Evolutionary conservation across 2,888 invertebrate species (phyloP).

Genomic region (Incurvaria masculella): DNA sequence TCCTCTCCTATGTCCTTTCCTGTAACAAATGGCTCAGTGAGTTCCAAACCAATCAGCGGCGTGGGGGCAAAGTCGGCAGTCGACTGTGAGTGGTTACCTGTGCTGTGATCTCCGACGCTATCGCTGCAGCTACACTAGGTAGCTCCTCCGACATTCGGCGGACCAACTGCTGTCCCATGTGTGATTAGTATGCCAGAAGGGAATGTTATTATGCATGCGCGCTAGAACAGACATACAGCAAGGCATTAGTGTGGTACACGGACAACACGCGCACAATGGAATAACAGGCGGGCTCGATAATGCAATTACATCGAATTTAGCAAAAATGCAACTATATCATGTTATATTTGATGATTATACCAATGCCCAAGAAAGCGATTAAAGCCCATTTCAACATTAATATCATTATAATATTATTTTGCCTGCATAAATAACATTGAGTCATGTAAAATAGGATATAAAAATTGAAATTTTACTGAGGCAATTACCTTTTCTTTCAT

Average conservation of each 20-base stretch:
- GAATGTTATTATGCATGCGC: conserved; percentile 57
- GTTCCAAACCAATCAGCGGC: neutral
- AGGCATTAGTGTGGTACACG: conserved; percentile 38
- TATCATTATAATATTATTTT: too few species aligned
- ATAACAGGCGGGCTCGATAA: neutral
- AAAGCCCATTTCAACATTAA: too few species aligned
- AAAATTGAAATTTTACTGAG: conserved; percentile 21
- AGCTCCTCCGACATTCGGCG: neutral
- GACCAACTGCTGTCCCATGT: conserved; percentile 26
- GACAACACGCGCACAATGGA: conserved; percentile 17
- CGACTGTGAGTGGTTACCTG: neutral
- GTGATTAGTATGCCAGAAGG: conserved; percentile 59
- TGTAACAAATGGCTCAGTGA: neutral
- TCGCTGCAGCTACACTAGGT: neutral
- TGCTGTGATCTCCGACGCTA: neutral
- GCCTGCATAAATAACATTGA: neutral
- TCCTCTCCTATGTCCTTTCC: neutral
- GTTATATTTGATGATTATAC: too few species aligned
- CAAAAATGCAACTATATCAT: conserved; percentile 4
- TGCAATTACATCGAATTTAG: conserved; percentile 5
- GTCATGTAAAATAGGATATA: neutral
- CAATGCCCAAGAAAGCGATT: too few species aligned
- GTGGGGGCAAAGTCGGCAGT: neutral
- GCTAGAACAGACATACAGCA: conserved; percentile 55
- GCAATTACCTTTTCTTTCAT: conserved; percentile 50